Conservation (phyloP, 30 jellyfish, hydroid and myxozoan genomes). For the Cassiopea xamachana region DNA sequence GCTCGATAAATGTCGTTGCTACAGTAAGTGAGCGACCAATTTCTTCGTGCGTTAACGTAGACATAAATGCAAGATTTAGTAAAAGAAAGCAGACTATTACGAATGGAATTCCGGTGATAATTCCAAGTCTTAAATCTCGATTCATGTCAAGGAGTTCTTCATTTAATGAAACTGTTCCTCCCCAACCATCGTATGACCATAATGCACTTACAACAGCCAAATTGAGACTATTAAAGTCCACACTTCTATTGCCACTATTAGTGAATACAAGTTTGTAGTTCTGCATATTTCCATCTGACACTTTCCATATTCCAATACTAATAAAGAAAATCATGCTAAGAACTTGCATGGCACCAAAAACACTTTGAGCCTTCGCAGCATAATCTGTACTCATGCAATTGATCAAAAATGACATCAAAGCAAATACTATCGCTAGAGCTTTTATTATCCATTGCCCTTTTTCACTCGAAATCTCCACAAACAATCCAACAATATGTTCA, state of each 20-base stretch:
- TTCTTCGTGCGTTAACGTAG: neutral
- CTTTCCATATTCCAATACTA: neutral
- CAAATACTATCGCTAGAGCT: neutral
- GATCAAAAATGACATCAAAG: neutral
- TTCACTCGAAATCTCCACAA: neutral
- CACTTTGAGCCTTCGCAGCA: neutral
- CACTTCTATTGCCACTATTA: neutral
- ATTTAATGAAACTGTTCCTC: neutral
- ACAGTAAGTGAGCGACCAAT: conserved; percentile 10
- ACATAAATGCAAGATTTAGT: neutral
- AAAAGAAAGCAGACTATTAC: neutral
- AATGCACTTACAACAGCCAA: neutral
- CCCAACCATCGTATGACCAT: conserved; percentile 34
- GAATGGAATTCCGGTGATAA: conserved; percentile 29
- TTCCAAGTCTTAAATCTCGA: neutral
- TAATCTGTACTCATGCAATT: neutral
- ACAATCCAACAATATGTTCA: neutral
- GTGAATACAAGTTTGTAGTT: neutral
- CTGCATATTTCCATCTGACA: neutral
- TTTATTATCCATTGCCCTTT: neutral
- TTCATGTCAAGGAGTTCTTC: conserved; percentile 8
- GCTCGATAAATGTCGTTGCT: conserved; percentile 14
- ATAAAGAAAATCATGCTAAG: neutral
- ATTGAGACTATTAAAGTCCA: neutral
- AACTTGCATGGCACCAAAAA: neutral